A percentile compares a stretch with the other conserved stretches of the same genome.
Evolutionary conservation across 2,888 invertebrate species (phyloP).

Genomic region (Serrognathus titanus): DNA sequence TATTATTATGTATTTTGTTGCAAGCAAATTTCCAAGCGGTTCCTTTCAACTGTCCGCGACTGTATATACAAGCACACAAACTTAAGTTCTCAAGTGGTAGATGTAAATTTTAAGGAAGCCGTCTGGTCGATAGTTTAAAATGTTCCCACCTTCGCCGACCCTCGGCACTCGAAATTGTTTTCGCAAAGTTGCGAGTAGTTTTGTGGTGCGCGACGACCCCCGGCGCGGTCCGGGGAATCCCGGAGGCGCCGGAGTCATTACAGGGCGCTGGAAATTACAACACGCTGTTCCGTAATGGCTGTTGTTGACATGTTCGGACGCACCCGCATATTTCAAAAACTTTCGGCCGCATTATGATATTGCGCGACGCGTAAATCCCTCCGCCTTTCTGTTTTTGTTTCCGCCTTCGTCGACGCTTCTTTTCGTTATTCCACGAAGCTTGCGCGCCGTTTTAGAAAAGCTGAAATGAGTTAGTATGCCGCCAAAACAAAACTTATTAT

Average conservation of each 20-base stretch:
- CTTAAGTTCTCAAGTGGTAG: too few relatives aligned
- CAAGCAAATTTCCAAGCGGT: too few relatives aligned
- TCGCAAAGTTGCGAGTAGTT: constrained; percentile 3
- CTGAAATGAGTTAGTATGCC: too few relatives aligned
- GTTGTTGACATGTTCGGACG: constrained; percentile 34
- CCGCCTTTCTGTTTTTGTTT: constrained; percentile 17
- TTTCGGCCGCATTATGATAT: constrained; percentile 27
- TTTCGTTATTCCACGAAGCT: neutral
- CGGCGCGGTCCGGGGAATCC: constrained; percentile 10
- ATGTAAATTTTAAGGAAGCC: neutral
- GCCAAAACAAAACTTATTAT: too few relatives aligned
- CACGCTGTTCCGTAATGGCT: constrained; percentile 31
- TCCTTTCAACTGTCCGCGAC: too few relatives aligned
- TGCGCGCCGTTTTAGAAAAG: too few relatives aligned
- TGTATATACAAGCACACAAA: too few relatives aligned
- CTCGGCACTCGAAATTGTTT: constrained; percentile 1
- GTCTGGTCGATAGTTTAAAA: neutral
- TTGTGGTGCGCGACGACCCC: neutral
- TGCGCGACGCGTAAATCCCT: constrained; percentile 19
- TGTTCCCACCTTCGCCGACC: neutral
- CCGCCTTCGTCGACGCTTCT: neutral
- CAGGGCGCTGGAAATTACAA: constrained; percentile 31
- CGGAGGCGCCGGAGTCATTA: constrained; percentile 30
- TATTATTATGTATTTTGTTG: too few relatives aligned
- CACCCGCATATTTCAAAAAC: constrained; percentile 27